Evolutionary conservation across 2,797 vertebrate genomes (phyloP), one percentile per base, ranked within the genome.

Genomic region (Chloroceryle inda): DNA sequence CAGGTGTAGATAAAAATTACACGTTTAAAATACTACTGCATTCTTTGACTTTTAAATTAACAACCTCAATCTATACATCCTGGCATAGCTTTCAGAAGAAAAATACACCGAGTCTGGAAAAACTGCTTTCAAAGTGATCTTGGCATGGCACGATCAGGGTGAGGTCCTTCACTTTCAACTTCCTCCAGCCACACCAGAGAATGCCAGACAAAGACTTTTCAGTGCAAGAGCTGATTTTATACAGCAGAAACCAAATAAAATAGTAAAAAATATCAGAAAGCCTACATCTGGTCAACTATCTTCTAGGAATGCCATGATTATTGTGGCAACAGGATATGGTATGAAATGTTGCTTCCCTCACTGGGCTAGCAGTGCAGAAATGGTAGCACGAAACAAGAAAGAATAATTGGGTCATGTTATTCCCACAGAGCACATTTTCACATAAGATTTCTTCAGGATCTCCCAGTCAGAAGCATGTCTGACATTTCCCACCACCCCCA

Each of bases 81-180:
- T 22, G 33, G 38, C 10, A 44, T 2, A 76, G 33, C 27, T 92
- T 37, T 58, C 33, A 71, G 44, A 68, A 47, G 21, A 64, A 92
- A 66, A 92, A 91, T 35, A 69, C 3, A 42, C 52, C 1, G 18
- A 5, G 31, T 27, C 21, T 37, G 20, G 4, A 55, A 82, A 92
- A 22, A 61, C 5, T 38, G 4, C 10, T 63, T 88, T 67, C 37
- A n/a, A 72, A 71, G 44, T 15, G 24, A 91, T 26, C 9, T 64
- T 78, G 27, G 24, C 27, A 23, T 1, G 7, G 38, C 0, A 3
- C 15, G 55, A 33, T 40, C 31, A 44, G 10, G 29, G 6, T 0
- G 2, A 87, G 26, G 14, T 58, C 47, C n/a, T 67, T 53, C 20
- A 55, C 27, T 45, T 84, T 68, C 59, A 69, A 5, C 22, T 74